Conservation (phyloP, 2,797 vertebrate genomes). For the Anguilla anguilla region DNA sequence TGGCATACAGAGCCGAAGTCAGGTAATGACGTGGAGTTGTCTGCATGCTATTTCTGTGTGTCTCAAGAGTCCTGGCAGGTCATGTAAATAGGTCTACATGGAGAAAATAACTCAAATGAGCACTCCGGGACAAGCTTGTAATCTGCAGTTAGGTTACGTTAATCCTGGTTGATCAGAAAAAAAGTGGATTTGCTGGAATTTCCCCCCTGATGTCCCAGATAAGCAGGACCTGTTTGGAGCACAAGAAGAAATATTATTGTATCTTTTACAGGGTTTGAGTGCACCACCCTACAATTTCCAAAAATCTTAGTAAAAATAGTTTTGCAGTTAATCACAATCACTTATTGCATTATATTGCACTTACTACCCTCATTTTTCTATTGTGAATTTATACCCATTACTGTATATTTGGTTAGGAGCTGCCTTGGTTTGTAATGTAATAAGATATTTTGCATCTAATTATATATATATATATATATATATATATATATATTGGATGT, state of each 20-base stretch:
- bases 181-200: conserved; percentile 56
- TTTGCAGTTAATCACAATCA: too few relatives aligned
- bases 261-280: background rate
- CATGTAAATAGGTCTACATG: background rate
- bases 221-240: conserved; percentile 11
- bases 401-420: background rate
- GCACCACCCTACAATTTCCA: too few relatives aligned
- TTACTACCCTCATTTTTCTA: too few relatives aligned
- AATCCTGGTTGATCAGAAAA: conserved; percentile 63
- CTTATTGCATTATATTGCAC: too few relatives aligned
- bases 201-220: conserved; percentile 49
- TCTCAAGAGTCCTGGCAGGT: background rate
- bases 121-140: conserved; percentile 56
- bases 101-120: conserved; percentile 43
- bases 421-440: background rate
- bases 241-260: background rate
- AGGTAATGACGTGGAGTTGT: background rate
- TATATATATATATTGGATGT: too few relatives aligned
- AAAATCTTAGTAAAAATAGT: too few relatives aligned
- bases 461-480: background rate
- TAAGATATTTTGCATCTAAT: background rate
- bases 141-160: conserved; percentile 53
- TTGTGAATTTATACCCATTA: conserved; percentile 7
- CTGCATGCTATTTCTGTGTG: background rate
- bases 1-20: background rate